Evolutionary conservation across 2,888 invertebrate genomes (phyloP).

Genomic region (Tachina fera): DNA sequence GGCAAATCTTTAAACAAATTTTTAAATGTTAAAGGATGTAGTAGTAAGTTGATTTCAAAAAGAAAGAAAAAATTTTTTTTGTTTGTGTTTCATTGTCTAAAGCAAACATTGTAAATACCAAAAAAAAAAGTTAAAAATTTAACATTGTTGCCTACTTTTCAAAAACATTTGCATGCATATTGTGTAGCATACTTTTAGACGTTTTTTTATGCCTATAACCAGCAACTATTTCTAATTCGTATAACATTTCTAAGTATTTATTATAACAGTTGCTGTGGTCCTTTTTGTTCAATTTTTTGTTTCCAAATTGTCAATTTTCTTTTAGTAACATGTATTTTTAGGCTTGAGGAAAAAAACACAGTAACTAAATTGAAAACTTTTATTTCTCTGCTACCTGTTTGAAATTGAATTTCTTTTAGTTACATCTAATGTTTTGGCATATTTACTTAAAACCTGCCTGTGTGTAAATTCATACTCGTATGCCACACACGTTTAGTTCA

Average conservation of each 20-base stretch:
- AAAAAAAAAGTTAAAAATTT: background rate
- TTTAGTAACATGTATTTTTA: conserved; percentile 23
- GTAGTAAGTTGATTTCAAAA: background rate
- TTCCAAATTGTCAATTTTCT: background rate
- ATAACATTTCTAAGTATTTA: conserved; percentile 1
- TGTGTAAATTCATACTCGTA: conserved; percentile 48
- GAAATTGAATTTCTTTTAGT: background rate
- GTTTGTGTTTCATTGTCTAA: background rate
- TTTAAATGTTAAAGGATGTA: background rate
- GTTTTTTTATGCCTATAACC: background rate
- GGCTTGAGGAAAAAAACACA: background rate
- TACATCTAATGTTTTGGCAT: background rate
- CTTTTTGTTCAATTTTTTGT: conserved; percentile 2
- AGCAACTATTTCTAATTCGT: background rate
- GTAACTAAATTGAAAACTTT: conserved; percentile 22
- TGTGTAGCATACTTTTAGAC: conserved; percentile 52
- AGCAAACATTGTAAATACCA: conserved; percentile 2
- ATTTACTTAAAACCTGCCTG: background rate
- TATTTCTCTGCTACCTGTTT: background rate
- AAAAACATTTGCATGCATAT: conserved; percentile 23
- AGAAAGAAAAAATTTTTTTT: background rate
- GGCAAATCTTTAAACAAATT: background rate
- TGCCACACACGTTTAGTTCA: conserved; percentile 61
- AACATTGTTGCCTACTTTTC: conserved; percentile 17
- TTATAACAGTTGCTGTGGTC: background rate